Evolutionary conservation across 2,888 invertebrate species (phyloP), one percentile per base, ranked within the genome.

Genomic region (Tetramorium bicarinatum): DNA sequence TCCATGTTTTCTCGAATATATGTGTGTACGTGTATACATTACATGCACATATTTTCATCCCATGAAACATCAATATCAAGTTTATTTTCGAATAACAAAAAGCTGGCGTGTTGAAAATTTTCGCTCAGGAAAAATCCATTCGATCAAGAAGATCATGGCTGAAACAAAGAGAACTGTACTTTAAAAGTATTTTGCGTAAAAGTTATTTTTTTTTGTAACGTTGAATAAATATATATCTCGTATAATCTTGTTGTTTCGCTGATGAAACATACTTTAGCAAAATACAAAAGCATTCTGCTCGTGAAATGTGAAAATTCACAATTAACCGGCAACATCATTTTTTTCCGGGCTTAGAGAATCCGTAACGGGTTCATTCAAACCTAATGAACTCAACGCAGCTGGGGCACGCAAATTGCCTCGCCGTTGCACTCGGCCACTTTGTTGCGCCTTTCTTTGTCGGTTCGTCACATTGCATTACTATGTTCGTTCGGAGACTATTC

Each of bases 331-430:
- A 44, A n/a, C n/a, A 13, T 29, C 29, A 6, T 13, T 13, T 25
- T 41, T 9, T 8, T 21, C 11, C 4, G 13, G 18, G 13, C 29
- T 66, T 21, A 41, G 18, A 64, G 41, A 34, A 34, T 25, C 11
- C 8, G 38, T 2, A 47, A 8, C 21, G 34, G 25, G 38, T 38
- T 25, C 38, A 41, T n/a, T n/a, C n/a, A n/a, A n/a, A 44, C n/a
- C 0, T 64, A 62, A 62, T 21, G 34, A 77, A 77, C 13, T 52
- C 29, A 41, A 77, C 54, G 25, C 41, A 62, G 21, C 34, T 47
- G 75, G 34, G 49, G 38, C 34, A 38, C 15, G 76, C 54, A 67
- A 67, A 77, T 77, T 67, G 29, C 52, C 41, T 54, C 54, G n/a
- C 6, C 18, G 52, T 13, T 49, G 49, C 67, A 66, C 44, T 3